Evolutionary conservation across 2,888 invertebrate species (phyloP), one percentile per base, ranked within the genome.

Genomic region (Halocaridina rubra): DNA sequence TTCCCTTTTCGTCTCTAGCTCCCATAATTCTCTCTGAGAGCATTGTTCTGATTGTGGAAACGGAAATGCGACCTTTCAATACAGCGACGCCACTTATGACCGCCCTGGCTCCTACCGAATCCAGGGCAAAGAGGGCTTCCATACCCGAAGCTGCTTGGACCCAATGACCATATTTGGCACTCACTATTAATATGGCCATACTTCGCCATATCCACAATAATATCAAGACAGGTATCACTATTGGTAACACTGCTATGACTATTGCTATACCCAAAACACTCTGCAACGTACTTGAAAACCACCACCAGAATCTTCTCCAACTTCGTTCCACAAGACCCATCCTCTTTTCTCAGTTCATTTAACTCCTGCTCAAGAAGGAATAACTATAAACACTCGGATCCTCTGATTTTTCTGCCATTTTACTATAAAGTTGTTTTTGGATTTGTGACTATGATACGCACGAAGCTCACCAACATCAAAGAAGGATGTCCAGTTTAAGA

Each of bases 121-220:
- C 84, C 30, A 84, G 71, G 57, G 78, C 75, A 53, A 84, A 84
- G 32, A 84, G 79, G 7, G 84, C 84, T 24, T 84, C 84, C 79
- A 84, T 79, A 5, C 84, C 84, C 24, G 78, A 67, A 10, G 84
- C 84, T 7, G 53, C 32, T 19, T 64, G 24, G 10, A 57, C 74
- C 32, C n/a, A 27, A 5, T 32, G 61, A 8, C 69, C 46, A 19
- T 79, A 13, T 10, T n/a, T 33, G 8, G 19, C 19, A 24, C 57
- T 13, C 39, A 84, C 64, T 30, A 67, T 4, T 13, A 74, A 2
- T 32, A 84, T 19, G n/a, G 46, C 84, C 24, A 84, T 3, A 27
- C 67, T 64, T n/a, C 84, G 64, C 78, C 79, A 84, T 24, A 67
- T 7, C 84, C 84, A 84, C n/a, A 84, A 46, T 32, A 84, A 19